These are phyloP conservation scores for Meganola albula DNA, from an alignment of 2,888 invertebrate genomes.

Conservation along the genomic window DNA sequence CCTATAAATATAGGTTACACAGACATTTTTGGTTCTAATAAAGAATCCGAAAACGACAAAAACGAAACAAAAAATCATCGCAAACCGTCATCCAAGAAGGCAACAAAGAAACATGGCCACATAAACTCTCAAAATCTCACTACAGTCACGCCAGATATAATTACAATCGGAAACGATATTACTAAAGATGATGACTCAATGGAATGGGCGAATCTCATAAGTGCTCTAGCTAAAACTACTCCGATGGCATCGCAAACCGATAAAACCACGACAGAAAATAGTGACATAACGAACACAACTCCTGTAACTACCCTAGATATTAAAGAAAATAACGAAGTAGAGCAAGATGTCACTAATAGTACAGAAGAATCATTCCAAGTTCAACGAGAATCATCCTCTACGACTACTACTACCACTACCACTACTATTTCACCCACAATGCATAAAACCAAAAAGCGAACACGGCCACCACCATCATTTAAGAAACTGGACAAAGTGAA, in stretches of 20 bases:
- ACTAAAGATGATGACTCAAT: conserved; percentile 39
- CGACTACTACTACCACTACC: conserved; percentile 28
- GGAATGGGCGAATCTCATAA: conserved; percentile 58
- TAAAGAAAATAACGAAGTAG: conserved; percentile 1
- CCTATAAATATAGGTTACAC: conserved; percentile 52
- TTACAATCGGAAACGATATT: conserved; percentile 42
- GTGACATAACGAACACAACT: conserved; percentile 28
- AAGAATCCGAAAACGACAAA: conserved; percentile 29
- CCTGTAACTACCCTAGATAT: conserved; percentile 19
- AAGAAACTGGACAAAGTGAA: conserved; percentile 52
- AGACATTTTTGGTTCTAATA: conserved; percentile 22
- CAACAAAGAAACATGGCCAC: conserved; percentile 48
- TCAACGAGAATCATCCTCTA: conserved; percentile 1
- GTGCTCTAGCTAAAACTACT: conserved; percentile 63
- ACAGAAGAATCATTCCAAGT: conserved; percentile 12
- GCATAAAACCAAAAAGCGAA: conserved; percentile 48
- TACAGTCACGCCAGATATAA: conserved; percentile 56
- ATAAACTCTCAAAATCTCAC: conserved; percentile 42
- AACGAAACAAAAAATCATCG: conserved; percentile 37
- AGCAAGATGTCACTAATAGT: no score
- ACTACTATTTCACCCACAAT: conserved; percentile 37
- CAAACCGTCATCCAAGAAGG: conserved; percentile 42
- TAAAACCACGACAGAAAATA: conserved; percentile 33
- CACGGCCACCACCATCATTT: conserved; percentile 60
- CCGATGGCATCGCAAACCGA: conserved; percentile 52